phyloP scores from a whole-genome alignment of 2,797 vertebrate genomes.

The Huso huso region DNA sequence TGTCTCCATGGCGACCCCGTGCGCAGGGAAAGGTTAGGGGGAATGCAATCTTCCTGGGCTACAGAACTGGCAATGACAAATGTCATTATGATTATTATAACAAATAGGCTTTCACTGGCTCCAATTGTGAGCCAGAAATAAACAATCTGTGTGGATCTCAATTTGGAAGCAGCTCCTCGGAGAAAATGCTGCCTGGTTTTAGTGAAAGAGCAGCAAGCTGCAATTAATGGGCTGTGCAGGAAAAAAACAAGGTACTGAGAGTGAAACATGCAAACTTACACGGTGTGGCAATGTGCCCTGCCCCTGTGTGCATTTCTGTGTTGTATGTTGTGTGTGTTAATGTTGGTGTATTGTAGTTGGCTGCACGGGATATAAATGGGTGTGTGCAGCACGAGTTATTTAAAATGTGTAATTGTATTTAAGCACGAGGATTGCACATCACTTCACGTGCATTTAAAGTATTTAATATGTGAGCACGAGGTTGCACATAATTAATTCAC shows the following conservation, averaged over 20 bases:
- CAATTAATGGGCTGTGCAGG: neutral
- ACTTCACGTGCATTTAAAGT: too few species aligned
- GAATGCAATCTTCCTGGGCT: conserved; percentile 3
- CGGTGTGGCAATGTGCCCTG: too few species aligned
- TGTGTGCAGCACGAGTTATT: too few species aligned
- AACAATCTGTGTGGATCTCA: neutral
- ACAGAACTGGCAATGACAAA: conserved; percentile 3
- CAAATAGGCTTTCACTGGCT: neutral
- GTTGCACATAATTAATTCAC: too few species aligned
- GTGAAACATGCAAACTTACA: neutral
- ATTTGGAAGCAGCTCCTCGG: neutral
- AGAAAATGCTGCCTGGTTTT: too few species aligned
- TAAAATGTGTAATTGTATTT: too few species aligned
- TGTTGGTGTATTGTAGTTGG: too few species aligned
- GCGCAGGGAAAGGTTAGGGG: neutral
- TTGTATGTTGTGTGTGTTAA: too few species aligned
- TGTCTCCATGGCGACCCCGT: conserved; percentile 1
- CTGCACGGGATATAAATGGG: too few species aligned
- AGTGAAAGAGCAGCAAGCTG: neutral
- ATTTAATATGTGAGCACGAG: too few species aligned
- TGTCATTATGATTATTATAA: neutral
- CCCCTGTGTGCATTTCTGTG: too few species aligned
- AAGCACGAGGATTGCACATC: too few species aligned
- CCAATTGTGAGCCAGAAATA: neutral
- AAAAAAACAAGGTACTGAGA: neutral